Conservation (phyloP, 2,797 vertebrate species). For the Loriculus beryllinus region DNA sequence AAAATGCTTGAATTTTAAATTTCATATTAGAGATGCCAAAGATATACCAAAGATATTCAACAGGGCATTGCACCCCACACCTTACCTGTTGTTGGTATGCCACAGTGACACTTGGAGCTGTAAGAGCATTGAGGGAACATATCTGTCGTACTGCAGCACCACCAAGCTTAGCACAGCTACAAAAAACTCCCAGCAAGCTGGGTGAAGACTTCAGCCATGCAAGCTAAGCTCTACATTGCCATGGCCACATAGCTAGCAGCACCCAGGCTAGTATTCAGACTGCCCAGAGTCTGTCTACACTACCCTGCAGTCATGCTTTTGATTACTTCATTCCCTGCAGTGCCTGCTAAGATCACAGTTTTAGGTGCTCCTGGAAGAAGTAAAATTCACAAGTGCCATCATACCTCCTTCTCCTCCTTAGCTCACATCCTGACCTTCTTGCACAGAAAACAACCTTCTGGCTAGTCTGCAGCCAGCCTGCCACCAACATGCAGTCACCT, state of each 20-base stretch:
- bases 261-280: neutral
- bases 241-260: neutral
- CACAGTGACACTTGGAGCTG: fast-evolving
- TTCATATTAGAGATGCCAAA: neutral
- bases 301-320: neutral
- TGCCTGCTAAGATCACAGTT: neutral
- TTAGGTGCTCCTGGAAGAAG: neutral
- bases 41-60: neutral
- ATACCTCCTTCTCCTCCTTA: neutral
- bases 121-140: neutral
- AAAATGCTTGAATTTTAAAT: neutral
- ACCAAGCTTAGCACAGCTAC: neutral
- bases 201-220: neutral
- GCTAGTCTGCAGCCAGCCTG: neutral
- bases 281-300: neutral
- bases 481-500: neutral
- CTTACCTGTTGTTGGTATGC: neutral
- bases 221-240: neutral
- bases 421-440: neutral
- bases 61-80: neutral
- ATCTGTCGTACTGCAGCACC: neutral
- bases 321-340: neutral
- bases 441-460: neutral
- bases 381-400: neutral
- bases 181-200: neutral